Evolutionary conservation across 2,113 vertebrate genomes (phyloP).

Genomic region (Gnathonemus echidnorhynchus): DNA sequence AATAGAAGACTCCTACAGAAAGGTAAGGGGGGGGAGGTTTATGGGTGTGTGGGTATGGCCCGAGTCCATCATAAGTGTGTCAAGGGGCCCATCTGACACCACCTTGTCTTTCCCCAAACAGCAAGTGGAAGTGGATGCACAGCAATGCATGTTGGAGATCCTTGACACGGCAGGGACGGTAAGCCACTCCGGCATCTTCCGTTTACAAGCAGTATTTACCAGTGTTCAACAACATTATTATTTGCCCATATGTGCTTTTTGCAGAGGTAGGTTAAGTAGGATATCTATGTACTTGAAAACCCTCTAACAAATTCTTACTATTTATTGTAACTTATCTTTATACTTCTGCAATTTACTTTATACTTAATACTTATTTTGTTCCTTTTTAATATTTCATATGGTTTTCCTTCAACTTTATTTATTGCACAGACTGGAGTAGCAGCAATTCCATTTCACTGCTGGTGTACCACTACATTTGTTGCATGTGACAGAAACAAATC

Average conservation of each 20-base stretch:
- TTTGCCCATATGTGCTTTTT: not conserved
- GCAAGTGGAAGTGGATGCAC: slow-evolving; percentile 98
- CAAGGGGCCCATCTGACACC: not conserved
- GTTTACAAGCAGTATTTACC: not conserved
- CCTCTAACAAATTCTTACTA: not conserved
- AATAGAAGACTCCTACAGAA: slow-evolving; percentile 99
- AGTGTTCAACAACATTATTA: not conserved
- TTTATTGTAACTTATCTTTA: not conserved
- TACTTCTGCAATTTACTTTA: not conserved
- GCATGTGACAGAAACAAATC: not conserved
- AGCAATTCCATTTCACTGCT: not conserved
- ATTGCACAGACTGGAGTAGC: not conserved
- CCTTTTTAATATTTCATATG: not conserved
- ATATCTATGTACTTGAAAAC: not conserved
- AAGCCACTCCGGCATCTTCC: slow-evolving; percentile 45
- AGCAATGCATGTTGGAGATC: slow-evolving; percentile 98
- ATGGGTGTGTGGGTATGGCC: not conserved
- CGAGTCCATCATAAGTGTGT: not conserved
- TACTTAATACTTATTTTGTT: not conserved
- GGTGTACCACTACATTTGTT: not conserved
- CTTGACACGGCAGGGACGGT: slow-evolving; percentile 97
- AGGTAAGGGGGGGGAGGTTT: slow-evolving; percentile 61
- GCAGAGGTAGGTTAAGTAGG: not conserved
- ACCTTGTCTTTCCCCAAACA: slow-evolving; percentile 44
- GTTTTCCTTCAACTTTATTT: not conserved